phyloP scores from a whole-genome alignment of 2,888 invertebrate genomes.

The Drosophila koepferae region DNA sequence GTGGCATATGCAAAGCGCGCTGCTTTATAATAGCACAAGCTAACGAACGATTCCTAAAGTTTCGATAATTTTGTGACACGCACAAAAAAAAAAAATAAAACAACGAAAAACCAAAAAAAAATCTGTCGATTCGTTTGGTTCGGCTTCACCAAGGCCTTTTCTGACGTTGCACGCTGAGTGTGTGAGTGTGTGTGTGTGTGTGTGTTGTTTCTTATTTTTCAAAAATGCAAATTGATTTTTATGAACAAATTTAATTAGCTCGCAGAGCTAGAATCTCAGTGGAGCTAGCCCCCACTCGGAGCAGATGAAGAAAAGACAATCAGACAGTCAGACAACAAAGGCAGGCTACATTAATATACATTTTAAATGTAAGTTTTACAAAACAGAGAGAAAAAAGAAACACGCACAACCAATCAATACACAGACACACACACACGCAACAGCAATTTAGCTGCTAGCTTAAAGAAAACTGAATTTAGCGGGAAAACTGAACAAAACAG shows the following conservation, averaged over 20 bases:
- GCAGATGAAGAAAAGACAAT: not conserved
- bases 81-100: constrained; percentile 31
- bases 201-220: constrained; percentile 7
- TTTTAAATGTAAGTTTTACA: constrained; percentile 39
- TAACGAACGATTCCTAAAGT: constrained; percentile 55
- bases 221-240: constrained; percentile 80
- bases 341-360: constrained; percentile 47
- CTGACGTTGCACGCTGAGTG: constrained; percentile 71
- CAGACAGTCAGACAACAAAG: constrained; percentile 13
- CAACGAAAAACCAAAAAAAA: constrained; percentile 15
- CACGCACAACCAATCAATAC: constrained; percentile 11
- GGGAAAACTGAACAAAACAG: constrained; percentile 1
- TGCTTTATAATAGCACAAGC: constrained; percentile 45
- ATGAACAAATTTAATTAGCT: constrained; percentile 82
- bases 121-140: constrained; percentile 52
- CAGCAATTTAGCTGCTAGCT: constrained; percentile 4
- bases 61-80: constrained; percentile 39
- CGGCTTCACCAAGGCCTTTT: constrained; percentile 72
- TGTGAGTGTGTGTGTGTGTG: not conserved
- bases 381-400: not conserved
- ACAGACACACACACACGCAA: constrained; percentile 25
- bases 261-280: constrained; percentile 75
- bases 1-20: constrained; percentile 47
- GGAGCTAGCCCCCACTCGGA: constrained; percentile 7
- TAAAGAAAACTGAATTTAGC: constrained; percentile 3